Conservation (phyloP, 2,797 vertebrate genomes). For the Sibirionetta formosa region DNA sequence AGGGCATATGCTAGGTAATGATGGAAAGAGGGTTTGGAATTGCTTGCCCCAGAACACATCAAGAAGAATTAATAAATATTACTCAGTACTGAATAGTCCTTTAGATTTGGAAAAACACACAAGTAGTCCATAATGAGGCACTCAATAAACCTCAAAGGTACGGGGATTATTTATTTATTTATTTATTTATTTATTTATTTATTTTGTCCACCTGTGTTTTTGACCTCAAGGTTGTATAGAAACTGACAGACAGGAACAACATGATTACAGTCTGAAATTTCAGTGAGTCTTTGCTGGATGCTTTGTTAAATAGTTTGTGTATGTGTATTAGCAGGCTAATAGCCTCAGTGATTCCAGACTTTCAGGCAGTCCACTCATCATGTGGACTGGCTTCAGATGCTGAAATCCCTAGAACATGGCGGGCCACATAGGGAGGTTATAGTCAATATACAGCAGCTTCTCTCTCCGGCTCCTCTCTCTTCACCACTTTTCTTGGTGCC, state of each 20-base stretch:
- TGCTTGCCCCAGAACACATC: neutral
- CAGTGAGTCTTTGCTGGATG: neutral
- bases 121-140: neutral
- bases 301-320: neutral
- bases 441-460: too few species aligned
- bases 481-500: neutral
- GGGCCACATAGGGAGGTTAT: neutral
- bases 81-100: neutral
- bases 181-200: neutral
- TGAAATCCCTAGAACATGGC: neutral
- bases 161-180: neutral
- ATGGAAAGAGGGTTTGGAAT: neutral
- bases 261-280: neutral
- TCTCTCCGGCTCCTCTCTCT: too few species aligned
- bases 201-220: neutral
- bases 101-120: neutral
- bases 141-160: neutral
- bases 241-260: neutral
- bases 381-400: neutral
- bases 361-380: neutral
- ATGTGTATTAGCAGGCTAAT: neutral
- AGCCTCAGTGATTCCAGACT: neutral
- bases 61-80: neutral
- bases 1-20: neutral
- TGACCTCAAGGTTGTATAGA: neutral